Evolutionary conservation across 2,113 vertebrate genomes (phyloP).

Genomic region (Macaca mulatta): DNA sequence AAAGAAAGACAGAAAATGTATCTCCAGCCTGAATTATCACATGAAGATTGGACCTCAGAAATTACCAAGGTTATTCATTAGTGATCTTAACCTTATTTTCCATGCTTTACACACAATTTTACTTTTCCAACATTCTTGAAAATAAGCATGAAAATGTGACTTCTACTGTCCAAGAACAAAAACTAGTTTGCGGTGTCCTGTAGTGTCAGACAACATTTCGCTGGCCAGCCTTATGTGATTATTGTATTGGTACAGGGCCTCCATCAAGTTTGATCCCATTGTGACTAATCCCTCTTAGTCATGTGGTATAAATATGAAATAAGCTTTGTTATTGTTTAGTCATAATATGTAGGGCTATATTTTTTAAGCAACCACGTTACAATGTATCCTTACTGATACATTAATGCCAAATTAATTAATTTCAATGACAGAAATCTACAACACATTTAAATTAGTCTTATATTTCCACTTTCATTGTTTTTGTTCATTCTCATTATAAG

Average conservation of each 20-base stretch:
- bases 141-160: neutral
- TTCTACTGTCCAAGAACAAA: neutral
- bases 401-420: neutral
- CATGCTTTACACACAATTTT: accelerated
- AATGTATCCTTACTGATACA: neutral
- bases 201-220: neutral
- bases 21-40: neutral
- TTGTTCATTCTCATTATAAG: neutral
- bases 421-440: neutral
- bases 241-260: neutral
- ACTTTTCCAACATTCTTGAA: neutral
- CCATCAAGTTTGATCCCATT: neutral
- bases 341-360: neutral
- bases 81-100: neutral
- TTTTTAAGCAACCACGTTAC: neutral
- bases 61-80: neutral
- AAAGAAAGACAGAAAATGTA: neutral
- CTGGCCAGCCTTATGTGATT: neutral
- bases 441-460: neutral
- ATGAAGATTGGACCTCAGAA: neutral
- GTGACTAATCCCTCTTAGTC: neutral
- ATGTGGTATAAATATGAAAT: neutral
- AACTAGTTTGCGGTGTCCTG: neutral
- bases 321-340: neutral
- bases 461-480: neutral